phyloP scores from a whole-genome alignment of 2,113 vertebrate species.

The Crocuta crocuta region DNA sequence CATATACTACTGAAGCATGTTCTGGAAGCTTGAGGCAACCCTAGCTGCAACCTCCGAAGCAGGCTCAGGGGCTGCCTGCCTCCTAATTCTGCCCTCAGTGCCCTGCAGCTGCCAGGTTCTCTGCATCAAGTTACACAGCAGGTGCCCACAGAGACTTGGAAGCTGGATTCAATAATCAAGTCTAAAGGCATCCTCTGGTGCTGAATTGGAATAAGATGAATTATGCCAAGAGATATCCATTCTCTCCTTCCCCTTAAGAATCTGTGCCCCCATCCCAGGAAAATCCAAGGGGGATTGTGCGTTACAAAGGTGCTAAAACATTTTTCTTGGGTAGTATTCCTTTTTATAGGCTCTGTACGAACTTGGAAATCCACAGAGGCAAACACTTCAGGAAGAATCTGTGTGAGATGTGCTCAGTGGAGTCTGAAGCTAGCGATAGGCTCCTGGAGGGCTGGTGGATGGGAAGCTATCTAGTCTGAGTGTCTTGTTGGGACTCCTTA shows the following conservation, averaged over 20 bases:
- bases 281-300: not conserved
- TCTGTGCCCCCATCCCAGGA: not conserved
- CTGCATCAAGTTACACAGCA: not conserved
- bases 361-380: not conserved
- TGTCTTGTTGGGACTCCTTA: not conserved
- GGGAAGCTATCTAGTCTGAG: not conserved
- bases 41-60: not conserved
- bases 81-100: not conserved
- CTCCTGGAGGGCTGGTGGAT: not conserved
- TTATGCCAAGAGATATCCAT: not conserved
- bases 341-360: not conserved
- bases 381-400: not conserved
- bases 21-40: not conserved
- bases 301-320: not conserved
- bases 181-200: not conserved
- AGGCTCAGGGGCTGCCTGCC: not conserved
- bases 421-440: not conserved
- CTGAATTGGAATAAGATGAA: not conserved
- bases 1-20: not conserved
- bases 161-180: not conserved
- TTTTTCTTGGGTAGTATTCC: not conserved
- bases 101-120: not conserved
- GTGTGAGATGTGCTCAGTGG: not conserved
- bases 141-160: not conserved
- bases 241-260: not conserved